Base-by-base conservation (phyloP, 2,888 invertebrate species). In the Cryptocephalus moraei region DNA sequence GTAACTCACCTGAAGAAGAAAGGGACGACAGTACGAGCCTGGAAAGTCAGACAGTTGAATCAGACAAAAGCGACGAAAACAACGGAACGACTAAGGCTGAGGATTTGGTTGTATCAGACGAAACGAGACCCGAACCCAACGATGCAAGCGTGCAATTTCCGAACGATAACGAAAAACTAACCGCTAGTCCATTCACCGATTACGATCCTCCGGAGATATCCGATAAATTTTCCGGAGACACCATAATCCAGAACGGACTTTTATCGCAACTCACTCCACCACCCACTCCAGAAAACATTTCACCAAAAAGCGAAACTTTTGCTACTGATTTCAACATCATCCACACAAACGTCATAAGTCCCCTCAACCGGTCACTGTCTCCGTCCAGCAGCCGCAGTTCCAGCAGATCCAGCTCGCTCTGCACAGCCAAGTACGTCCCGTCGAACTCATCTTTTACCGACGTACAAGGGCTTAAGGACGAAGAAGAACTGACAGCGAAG, bases 381-480 rank as follows among this genome's bases (percentile, higher is more conserved):
- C 57, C 62, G 13, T 60, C 59, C 12, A 62, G 67, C 41, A 77
- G 80, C 45, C 56, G 58, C 44, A 61, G 61, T 38, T 82, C 82
- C 32, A 73, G 72, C 51, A 78, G 73, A 49, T 69, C 75, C 43
- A 76, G 77, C 31, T 76, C 77, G 38, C 67, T 82, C 58, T 82
- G 82, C 65, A 86, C 86, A 32, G 82, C 81, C 50, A 81, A 81
- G 64, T 82, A 82, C 62, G 79, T 80, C 58, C 78, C 80, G 34
- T 71, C 71, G 49, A 36, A 6, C 12, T 12, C 36, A 4, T 36
- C 36, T 12, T 11, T 36, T 11, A 12, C 36, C n/a, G 36, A 36
- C 36, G 36, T 36, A 12, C n/a, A n/a, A 11, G 36, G 2, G 12
- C 61, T 75, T 65, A 74, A 59, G 44, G 62, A 75, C 61, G 75